Evolutionary conservation across 2,113 vertebrate genomes (phyloP).

Genomic region (Picathartes gymnocephalus): DNA sequence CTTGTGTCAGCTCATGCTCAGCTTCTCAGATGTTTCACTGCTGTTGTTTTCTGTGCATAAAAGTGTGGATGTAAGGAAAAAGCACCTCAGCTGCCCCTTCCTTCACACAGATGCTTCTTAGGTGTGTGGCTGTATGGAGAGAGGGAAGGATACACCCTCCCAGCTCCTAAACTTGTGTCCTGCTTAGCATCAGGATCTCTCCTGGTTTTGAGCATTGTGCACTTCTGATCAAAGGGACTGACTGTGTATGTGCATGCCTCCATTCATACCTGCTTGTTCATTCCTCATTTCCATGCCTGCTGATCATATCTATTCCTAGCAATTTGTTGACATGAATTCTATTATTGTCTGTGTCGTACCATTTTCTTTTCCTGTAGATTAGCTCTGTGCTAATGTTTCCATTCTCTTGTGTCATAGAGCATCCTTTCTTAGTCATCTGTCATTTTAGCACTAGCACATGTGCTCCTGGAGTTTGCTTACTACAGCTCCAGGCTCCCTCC

Average conservation of each 20-base stretch:
- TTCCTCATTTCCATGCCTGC: neutral
- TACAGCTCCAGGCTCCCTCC: neutral
- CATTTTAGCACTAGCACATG: neutral
- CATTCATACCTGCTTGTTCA: neutral
- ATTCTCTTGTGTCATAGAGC: neutral
- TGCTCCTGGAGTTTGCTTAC: neutral
- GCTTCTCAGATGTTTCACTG: neutral
- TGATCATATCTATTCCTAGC: neutral
- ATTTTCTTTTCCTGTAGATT: neutral
- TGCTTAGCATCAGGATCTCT: neutral
- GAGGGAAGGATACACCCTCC: neutral
- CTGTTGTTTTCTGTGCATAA: neutral
- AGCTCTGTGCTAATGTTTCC: neutral
- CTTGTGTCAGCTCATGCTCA: rapidly evolving
- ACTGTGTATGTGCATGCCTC: too few species aligned
- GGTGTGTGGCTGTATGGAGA: neutral
- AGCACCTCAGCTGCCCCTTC: neutral
- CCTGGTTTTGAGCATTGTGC: neutral
- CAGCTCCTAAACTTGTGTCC: neutral
- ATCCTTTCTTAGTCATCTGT: neutral
- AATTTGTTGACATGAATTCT: neutral
- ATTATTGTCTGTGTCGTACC: neutral
- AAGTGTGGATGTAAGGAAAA: neutral
- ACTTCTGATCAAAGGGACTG: neutral
- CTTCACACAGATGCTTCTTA: neutral